Base-by-base conservation (phyloP, 2,113 vertebrate genomes). In the Podarcis muralis region DNA sequence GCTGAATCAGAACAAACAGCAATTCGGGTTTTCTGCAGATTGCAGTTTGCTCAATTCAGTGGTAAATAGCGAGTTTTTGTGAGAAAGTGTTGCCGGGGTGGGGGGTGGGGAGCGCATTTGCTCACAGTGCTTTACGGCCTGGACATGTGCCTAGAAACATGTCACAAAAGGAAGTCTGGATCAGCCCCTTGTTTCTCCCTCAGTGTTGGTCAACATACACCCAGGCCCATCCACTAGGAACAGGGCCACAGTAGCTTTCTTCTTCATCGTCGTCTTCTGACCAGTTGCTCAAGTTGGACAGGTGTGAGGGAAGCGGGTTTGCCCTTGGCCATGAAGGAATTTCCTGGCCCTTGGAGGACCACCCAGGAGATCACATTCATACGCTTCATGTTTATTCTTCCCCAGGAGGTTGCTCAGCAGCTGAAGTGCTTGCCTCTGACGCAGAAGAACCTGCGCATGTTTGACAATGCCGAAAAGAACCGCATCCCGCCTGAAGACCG, bases 381-480 rank as follows among this genome's bases (percentile, higher is more conserved):
- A 20, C 35, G 5, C 9, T 23, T 27, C 71, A 4, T n/a, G 9
- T 68, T 53, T 83, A 35, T 16, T 59, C 32, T 72, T 27, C 81
- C 72, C 25, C 90, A 97, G 96, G 94, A 95, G 1, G 83, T 96
- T 8, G 93, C 89, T 20, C 72, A 76, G 32, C 78, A 62, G 27
- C 87, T 97, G 40, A 88, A 83, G 20, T 88, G 91, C 43, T 87
- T 97, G 85, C 95, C 96, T 0, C 93, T 98, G 72, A 98, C 97
- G 0, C 0, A 93, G 91, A 91, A 93, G 90, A 98, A 97, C 57
- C 78, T 97, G 9, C 95, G 90, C 77, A 97, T 97, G 97, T 98
- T 98, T 86, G 94, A 97, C 13, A 94, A 96, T 0, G 96, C 96
- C 2, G 94, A 97, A 80, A 93, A 91, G 0, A 95, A 97, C 91